Evolutionary conservation across 2,113 vertebrate species (phyloP).

Genomic region (Tachysurus fulvidraco): DNA sequence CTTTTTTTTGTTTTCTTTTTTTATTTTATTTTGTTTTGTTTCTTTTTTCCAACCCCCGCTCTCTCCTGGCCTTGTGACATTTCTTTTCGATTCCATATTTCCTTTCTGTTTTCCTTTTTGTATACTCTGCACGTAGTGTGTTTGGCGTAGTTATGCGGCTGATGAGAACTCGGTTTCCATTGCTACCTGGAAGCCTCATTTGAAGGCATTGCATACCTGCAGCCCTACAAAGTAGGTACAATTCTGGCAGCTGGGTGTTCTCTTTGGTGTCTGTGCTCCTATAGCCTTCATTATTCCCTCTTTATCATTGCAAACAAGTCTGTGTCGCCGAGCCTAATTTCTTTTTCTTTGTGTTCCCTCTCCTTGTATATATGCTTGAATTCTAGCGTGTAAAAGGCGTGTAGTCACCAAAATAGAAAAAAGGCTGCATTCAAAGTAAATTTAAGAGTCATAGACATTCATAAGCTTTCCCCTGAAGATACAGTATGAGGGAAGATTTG

Average conservation of each 20-base stretch:
- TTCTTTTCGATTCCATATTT: slow-evolving; percentile 53
- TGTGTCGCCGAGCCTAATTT: slow-evolving; percentile 34
- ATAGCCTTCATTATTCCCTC: slow-evolving; percentile 56
- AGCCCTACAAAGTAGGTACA: slow-evolving; percentile 99
- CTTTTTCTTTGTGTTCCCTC: slow-evolving; percentile 27
- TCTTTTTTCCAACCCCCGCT: slow-evolving; percentile 70
- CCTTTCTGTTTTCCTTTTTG: slow-evolving; percentile 66
- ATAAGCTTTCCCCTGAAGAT: slow-evolving; percentile 19
- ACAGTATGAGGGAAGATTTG: slow-evolving; percentile 6
- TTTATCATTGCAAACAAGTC: slow-evolving; percentile 34
- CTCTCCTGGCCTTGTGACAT: slow-evolving; percentile 64
- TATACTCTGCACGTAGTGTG: slow-evolving; percentile 89
- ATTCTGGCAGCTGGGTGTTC: slow-evolving; percentile 79
- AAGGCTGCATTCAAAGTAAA: slow-evolving; percentile 50
- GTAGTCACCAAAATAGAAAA: slow-evolving; percentile 44
- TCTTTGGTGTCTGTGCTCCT: slow-evolving; percentile 69
- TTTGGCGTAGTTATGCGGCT: slow-evolving; percentile 99
- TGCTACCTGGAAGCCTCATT: slow-evolving; percentile 99
- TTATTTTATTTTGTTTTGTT: slow-evolving; percentile 42
- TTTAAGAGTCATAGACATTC: slow-evolving; percentile 27
- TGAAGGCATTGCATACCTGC: slow-evolving; percentile 99
- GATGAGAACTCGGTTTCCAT: slow-evolving; percentile 99
- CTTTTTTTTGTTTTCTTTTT: slow-evolving; percentile 65
- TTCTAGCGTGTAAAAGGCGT: slow-evolving; percentile 15
- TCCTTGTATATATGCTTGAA: slow-evolving; percentile 18